phyloP scores from a whole-genome alignment of 2,888 invertebrate species.

The Athalia circularis region DNA sequence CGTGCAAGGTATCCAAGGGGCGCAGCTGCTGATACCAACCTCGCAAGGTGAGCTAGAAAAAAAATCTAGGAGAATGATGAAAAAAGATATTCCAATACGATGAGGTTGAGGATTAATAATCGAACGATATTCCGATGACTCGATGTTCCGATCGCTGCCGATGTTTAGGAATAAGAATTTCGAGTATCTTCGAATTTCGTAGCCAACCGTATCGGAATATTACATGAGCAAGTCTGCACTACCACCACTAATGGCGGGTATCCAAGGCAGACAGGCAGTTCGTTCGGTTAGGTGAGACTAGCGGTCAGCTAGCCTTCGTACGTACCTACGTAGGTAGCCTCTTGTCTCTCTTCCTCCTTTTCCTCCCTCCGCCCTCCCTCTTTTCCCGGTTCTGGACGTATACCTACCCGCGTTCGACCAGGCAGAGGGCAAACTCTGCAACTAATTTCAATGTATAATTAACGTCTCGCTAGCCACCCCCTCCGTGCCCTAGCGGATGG shows the following conservation, averaged over 20 bases:
- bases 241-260: conserved; percentile 67
- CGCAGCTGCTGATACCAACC: conserved; percentile 95
- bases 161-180: no score
- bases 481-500: conserved; percentile 46
- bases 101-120: no score
- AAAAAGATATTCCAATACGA: no score
- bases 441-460: conserved; percentile 75
- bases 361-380: conserved; percentile 52
- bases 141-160: no score
- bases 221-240: conserved; percentile 69
- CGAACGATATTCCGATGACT: no score
- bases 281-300: conserved; percentile 66
- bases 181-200: neutral
- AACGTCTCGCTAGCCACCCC: conserved; percentile 72
- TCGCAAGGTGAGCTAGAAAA: conserved; percentile 84
- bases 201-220: conserved; percentile 67
- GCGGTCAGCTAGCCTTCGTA: conserved; percentile 53
- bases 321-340: neutral
- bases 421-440: conserved; percentile 73
- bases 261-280: conserved; percentile 54
- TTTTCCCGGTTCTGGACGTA: conserved; percentile 71
- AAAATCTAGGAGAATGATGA: no score
- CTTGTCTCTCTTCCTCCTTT: neutral
- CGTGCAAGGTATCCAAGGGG: conserved; percentile 94
- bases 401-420: conserved; percentile 59